Conservation (phyloP, 2,113 vertebrate genomes). For the Astur gentilis region DNA sequence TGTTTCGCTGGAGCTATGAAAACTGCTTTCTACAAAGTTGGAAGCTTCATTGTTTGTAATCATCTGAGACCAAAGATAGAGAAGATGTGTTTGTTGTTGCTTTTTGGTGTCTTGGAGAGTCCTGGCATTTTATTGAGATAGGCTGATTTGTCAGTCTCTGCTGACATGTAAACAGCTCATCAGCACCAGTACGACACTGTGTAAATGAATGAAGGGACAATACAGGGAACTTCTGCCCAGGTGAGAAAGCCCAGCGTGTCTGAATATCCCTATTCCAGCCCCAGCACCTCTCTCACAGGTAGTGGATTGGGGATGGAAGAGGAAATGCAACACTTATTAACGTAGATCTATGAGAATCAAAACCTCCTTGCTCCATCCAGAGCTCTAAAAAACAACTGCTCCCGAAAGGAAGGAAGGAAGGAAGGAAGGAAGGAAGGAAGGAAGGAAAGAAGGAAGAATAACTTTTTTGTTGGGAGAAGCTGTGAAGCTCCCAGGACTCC, state of each 20-base stretch:
- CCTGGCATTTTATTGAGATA: not conserved
- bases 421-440: not conserved
- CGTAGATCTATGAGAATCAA: not conserved
- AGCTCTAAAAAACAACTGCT: not conserved
- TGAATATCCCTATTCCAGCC: not conserved
- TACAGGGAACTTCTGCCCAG: not conserved
- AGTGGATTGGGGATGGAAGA: not conserved
- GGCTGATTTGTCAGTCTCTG: not conserved
- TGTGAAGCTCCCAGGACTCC: not conserved
- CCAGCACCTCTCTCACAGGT: not conserved
- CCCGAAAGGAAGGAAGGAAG: not conserved
- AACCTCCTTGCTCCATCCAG: not conserved
- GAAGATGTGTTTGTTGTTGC: not conserved
- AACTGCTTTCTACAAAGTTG: not conserved
- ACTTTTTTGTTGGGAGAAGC: not conserved
- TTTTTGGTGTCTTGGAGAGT: not conserved
- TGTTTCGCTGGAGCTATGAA: not conserved
- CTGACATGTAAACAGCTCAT: not conserved
- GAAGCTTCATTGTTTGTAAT: not conserved
- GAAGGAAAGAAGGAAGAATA: not conserved
- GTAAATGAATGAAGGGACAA: not conserved
- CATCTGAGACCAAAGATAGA: not conserved
- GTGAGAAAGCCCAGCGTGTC: not conserved
- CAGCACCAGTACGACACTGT: not conserved
- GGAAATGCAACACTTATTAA: not conserved